A percentile compares a stretch with the other conserved stretches of the same genome.
Evolutionary conservation across 1,140 invertebrate genomes (phyloP).

Genomic region (Drosophila eugracilis): DNA sequence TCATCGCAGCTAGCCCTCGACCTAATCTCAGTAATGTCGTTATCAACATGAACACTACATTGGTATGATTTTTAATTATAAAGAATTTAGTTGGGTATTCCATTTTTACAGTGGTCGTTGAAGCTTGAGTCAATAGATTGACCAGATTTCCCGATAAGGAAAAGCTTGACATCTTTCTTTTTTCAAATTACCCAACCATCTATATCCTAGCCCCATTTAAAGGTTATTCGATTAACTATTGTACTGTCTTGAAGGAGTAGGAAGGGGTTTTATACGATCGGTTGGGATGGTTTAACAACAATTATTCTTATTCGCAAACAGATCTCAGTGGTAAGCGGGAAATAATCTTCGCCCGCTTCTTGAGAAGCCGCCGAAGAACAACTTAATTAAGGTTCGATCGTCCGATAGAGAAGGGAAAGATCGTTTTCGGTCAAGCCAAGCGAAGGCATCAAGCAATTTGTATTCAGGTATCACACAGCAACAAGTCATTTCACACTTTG

Average conservation of each 20-base stretch:
- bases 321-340: slow-evolving; percentile 23
- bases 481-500: slow-evolving; percentile 84
- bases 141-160: no score
- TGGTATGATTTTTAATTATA: slow-evolving; percentile 54
- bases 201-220: no score
- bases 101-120: neutral
- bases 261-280: no score
- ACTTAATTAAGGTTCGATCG: slow-evolving; percentile 72
- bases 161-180: no score
- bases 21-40: slow-evolving; percentile 34
- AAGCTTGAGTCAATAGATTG: no score
- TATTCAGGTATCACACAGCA: slow-evolving; percentile 77
- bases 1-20: slow-evolving; percentile 12
- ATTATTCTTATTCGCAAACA: slow-evolving; percentile 60
- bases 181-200: no score
- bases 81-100: slow-evolving; percentile 1
- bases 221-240: no score
- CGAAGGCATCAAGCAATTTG: slow-evolving; percentile 79
- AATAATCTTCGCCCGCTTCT: slow-evolving; percentile 34
- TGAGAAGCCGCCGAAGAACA: slow-evolving; percentile 55
- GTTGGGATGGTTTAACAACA: slow-evolving; percentile 20
- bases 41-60: slow-evolving; percentile 41
- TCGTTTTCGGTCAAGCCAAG: slow-evolving; percentile 43
- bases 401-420: slow-evolving; percentile 37
- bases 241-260: no score